These are phyloP conservation scores for Manacus vitellinus DNA, from an alignment of 2,113 vertebrate species.

Conservation along the genomic window DNA sequence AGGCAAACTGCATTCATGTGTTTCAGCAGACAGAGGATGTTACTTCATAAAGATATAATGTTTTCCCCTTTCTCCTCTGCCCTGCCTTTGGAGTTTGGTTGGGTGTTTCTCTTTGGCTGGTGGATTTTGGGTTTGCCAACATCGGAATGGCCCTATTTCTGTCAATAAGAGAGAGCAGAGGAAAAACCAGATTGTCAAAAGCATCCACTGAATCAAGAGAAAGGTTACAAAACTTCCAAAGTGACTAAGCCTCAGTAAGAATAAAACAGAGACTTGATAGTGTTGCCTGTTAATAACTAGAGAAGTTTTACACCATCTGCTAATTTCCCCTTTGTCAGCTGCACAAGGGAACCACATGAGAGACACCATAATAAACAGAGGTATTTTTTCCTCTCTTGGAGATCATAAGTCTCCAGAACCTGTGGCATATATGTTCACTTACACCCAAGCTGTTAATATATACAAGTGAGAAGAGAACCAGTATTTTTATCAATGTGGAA, in stretches of 20 bases:
- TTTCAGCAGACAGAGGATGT: not conserved
- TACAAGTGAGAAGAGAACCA: slow-evolving; percentile 50
- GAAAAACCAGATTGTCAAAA: not conserved
- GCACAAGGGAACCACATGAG: slow-evolving; percentile 28
- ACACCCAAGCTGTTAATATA: slow-evolving; percentile 64
- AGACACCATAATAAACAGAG: slow-evolving; percentile 37
- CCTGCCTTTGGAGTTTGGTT: not conserved
- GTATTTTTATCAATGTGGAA: slow-evolving; percentile 70
- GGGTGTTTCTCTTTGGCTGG: not conserved
- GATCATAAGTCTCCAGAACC: slow-evolving; percentile 49
- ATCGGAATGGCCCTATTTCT: not conserved
- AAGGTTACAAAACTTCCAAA: not conserved
- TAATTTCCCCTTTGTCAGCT: slow-evolving; percentile 29
- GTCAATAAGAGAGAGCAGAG: not conserved
- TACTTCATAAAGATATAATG: not conserved
- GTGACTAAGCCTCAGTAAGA: not conserved
- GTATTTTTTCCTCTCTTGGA: slow-evolving; percentile 25
- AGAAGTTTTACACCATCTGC: slow-evolving; percentile 36
- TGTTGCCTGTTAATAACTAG: not conserved
- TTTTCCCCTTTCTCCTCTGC: not conserved
- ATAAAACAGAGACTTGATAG: not conserved
- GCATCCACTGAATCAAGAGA: not conserved
- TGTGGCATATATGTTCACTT: slow-evolving; percentile 55
- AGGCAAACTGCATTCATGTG: not conserved
- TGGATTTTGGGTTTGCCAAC: not conserved